Percentiles rank a stretch among this genome's conserved stretches.
phyloP scores from a whole-genome alignment of 1,140 invertebrate genomes.

The Campodea augens region DNA sequence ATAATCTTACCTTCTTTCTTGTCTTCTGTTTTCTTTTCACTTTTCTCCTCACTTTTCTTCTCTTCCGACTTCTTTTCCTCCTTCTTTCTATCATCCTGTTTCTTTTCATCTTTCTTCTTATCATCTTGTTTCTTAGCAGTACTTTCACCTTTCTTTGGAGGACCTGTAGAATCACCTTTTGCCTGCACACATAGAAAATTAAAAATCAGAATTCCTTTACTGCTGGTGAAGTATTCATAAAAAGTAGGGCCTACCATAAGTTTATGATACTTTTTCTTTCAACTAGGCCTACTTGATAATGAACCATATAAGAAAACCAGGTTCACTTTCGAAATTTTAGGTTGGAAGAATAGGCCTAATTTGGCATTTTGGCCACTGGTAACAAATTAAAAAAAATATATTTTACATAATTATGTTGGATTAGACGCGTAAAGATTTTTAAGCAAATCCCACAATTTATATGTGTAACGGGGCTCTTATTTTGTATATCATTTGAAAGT shows the following conservation, averaged over 20 bases:
- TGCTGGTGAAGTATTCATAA: too few relatives aligned
- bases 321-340: background rate
- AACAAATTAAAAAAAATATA: too few relatives aligned
- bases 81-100: slow-evolving; percentile 6
- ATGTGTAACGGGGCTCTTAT: too few relatives aligned
- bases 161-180: slow-evolving; percentile 16
- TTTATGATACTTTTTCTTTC: background rate
- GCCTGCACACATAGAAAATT: slow-evolving; percentile 17
- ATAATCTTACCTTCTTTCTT: too few relatives aligned
- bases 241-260: too few relatives aligned
- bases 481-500: too few relatives aligned
- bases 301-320: slow-evolving; percentile 16
- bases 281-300: slow-evolving; percentile 24
- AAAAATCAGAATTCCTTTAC: slow-evolving; percentile 24
- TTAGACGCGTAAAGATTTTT: too few relatives aligned
- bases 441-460: too few relatives aligned
- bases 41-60: slow-evolving; percentile 12
- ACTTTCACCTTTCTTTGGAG: slow-evolving; percentile 10
- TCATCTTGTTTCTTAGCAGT: slow-evolving; percentile 5
- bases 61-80: slow-evolving; percentile 12
- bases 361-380: too few relatives aligned
- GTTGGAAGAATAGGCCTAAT: slow-evolving; percentile 7
- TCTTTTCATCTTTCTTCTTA: slow-evolving; percentile 12
- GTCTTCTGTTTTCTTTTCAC: too few relatives aligned
- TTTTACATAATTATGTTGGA: too few relatives aligned